phyloP scores from a whole-genome alignment of 30 jellyfish, hydroid and myxozoan genomes.

The Turritopsis dohrnii region DNA sequence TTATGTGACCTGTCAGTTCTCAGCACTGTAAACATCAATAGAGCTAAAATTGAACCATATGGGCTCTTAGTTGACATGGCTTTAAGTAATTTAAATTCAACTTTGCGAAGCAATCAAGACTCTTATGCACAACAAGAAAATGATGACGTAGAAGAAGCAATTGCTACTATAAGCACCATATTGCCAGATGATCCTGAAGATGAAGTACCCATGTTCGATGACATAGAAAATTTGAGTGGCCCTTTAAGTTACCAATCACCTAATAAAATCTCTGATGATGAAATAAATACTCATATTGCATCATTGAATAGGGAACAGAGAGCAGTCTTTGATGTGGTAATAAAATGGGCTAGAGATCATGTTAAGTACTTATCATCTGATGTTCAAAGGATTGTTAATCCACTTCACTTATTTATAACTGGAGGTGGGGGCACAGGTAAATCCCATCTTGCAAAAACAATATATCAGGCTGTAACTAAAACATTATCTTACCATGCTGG shows the following conservation, averaged over 20 bases:
- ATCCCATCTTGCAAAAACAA: not conserved
- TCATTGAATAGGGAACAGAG: constrained; percentile 8
- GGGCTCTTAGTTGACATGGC: constrained; percentile 18
- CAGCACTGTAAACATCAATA: not conserved
- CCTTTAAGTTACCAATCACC: not conserved
- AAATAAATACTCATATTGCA: not conserved
- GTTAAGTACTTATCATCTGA: not conserved
- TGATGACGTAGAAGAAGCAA: not conserved
- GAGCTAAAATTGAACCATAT: constrained; percentile 15
- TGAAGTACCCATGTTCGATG: not conserved
- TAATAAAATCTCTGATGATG: not conserved
- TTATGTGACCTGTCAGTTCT: not conserved
- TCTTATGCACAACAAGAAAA: not conserved
- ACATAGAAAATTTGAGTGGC: not conserved
- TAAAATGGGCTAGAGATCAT: not conserved
- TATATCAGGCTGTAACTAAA: not conserved
- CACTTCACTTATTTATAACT: constrained; percentile 15
- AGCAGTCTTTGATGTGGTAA: not conserved
- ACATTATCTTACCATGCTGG: not conserved
- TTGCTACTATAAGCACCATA: not conserved
- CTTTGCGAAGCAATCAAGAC: not conserved
- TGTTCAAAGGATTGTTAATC: not conserved
- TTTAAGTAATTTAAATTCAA: not conserved
- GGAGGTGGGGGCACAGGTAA: constrained; percentile 32
- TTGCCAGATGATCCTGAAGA: not conserved